A percentile compares a stretch with the other conserved stretches of the same genome.
Evolutionary conservation across 1,140 invertebrate genomes (phyloP).

Genomic region (Zaprionus gabonicus): DNA sequence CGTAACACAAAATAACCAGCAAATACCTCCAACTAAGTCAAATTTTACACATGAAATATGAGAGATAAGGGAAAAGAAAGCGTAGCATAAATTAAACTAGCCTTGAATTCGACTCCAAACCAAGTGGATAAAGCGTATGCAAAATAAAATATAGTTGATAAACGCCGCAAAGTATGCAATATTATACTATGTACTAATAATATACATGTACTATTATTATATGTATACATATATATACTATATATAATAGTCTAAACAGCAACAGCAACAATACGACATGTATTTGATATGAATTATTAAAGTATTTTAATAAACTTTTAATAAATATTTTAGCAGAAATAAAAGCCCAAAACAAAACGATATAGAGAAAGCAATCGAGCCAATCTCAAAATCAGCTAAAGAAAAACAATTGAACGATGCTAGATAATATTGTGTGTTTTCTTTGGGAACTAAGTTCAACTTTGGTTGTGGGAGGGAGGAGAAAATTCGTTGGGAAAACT

Average conservation of each 20-base stretch:
- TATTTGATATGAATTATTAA: slow-evolving; percentile 70
- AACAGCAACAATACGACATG: slow-evolving; percentile 63
- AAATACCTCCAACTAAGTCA: slow-evolving; percentile 70
- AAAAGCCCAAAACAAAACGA: slow-evolving; percentile 36
- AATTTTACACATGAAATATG: slow-evolving; percentile 40
- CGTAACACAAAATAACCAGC: slow-evolving; percentile 38
- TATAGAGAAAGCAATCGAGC: slow-evolving; percentile 32
- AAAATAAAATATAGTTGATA: slow-evolving; percentile 65
- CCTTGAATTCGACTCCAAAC: slow-evolving; percentile 75
- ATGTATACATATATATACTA: slow-evolving; percentile 17
- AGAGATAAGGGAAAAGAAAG: slow-evolving; percentile 33
- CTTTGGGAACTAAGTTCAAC: slow-evolving; percentile 7
- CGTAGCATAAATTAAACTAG: slow-evolving; percentile 74
- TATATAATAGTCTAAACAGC: slow-evolving; percentile 37
- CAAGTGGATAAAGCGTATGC: slow-evolving; percentile 43
- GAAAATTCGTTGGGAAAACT: not conserved
- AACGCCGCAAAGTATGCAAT: slow-evolving; percentile 81
- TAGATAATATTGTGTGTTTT: slow-evolving; percentile 43
- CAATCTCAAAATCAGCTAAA: slow-evolving; percentile 26
- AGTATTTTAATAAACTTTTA: slow-evolving; percentile 83
- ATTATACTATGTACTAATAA: slow-evolving; percentile 64
- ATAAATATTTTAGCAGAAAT: slow-evolving; percentile 81
- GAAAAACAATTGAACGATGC: slow-evolving; percentile 11
- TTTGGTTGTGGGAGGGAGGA: not conserved
- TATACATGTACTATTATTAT: slow-evolving; percentile 39